phyloP scores from a whole-genome alignment of 2,888 invertebrate genomes.

The Cryptocephalus primarius region DNA sequence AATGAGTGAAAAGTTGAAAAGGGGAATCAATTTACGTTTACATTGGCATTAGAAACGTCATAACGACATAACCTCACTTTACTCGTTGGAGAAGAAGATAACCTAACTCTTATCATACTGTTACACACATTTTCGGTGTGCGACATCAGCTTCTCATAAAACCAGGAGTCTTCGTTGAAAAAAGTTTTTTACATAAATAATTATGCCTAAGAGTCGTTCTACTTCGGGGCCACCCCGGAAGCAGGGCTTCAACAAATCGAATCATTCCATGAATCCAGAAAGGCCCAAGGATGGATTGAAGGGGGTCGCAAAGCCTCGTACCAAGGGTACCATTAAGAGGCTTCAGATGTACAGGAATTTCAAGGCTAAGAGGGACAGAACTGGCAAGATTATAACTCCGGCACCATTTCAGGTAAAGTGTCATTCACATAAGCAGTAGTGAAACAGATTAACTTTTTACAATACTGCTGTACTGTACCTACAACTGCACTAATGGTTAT shows the following conservation, averaged over 20 bases:
- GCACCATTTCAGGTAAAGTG: constrained; percentile 77
- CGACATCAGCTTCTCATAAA: no score
- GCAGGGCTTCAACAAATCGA: constrained; percentile 74
- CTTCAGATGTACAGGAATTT: constrained; percentile 98
- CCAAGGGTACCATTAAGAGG: constrained; percentile 89
- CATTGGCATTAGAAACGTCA: no score
- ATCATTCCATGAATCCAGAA: constrained; percentile 93
- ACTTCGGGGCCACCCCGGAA: constrained; percentile 65
- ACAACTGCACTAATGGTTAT: no score
- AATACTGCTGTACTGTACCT: no score
- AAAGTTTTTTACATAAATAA: background rate
- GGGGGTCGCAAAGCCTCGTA: constrained; percentile 75
- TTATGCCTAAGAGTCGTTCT: constrained; percentile 69
- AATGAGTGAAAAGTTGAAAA: no score
- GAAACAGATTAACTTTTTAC: no score
- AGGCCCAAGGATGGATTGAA: constrained; percentile 66
- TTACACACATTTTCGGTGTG: no score
- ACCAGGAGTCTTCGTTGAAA: background rate
- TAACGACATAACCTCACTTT: no score
- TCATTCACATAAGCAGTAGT: no score
- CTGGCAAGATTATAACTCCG: constrained; percentile 82
- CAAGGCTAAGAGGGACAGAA: constrained; percentile 84
- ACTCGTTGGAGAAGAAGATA: no score
- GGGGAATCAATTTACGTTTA: no score
- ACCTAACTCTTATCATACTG: no score